Conservation (phyloP, 2,797 vertebrate species). For the Gouania willdenowi region DNA sequence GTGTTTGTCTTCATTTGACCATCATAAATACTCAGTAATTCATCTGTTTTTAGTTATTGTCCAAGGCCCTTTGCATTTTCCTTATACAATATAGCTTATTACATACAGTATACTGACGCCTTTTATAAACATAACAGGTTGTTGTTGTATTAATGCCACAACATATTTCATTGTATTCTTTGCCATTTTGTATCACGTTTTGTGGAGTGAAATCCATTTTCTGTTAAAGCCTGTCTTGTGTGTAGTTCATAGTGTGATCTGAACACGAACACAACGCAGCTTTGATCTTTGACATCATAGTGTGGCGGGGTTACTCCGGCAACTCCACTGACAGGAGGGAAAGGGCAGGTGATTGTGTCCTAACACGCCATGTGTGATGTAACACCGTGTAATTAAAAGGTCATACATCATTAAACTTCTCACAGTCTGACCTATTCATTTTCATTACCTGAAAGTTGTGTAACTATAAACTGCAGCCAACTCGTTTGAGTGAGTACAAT, state of each 20-base stretch:
- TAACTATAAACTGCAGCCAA: neutral
- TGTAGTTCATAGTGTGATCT: neutral
- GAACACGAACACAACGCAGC: constrained; percentile 2
- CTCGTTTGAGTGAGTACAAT: too few relatives aligned
- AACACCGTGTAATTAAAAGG: constrained; percentile 13
- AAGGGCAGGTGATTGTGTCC: constrained; percentile 29
- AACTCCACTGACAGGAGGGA: constrained; percentile 1
- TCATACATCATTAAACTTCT: constrained; percentile 2
- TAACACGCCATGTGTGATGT: constrained; percentile 4
- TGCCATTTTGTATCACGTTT: too few relatives aligned
- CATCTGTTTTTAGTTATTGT: too few relatives aligned
- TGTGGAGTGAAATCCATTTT: too few relatives aligned
- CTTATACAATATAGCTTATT: too few relatives aligned
- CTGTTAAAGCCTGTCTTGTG: too few relatives aligned
- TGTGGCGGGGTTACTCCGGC: constrained; percentile 2
- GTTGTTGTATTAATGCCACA: too few relatives aligned
- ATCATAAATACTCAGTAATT: too few relatives aligned
- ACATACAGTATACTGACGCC: too few relatives aligned
- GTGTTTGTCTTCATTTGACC: too few relatives aligned
- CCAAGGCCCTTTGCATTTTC: too few relatives aligned
- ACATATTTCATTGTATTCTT: neutral
- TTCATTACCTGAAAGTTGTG: neutral
- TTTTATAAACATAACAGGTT: too few relatives aligned
- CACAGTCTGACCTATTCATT: constrained; percentile 1
- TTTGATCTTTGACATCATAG: constrained; percentile 14